These are phyloP conservation scores for Pachydiplax longipennis DNA, from an alignment of 2,888 invertebrate species.

Conservation along the genomic window DNA sequence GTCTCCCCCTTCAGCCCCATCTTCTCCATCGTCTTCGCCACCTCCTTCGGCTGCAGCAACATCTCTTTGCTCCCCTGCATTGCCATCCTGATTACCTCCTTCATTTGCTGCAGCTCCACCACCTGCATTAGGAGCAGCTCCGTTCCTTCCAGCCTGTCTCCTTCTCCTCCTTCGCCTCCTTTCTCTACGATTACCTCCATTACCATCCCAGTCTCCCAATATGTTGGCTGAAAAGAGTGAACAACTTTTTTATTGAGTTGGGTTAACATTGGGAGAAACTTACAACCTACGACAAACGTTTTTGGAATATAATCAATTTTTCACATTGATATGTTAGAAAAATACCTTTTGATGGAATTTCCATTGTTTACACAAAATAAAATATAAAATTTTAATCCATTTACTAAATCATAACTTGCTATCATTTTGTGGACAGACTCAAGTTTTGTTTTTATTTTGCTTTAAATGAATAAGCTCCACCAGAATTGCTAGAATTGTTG, in stretches of 20 bases:
- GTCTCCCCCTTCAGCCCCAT: conserved; percentile 53
- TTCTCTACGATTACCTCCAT: background rate
- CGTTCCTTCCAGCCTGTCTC: conserved; percentile 40
- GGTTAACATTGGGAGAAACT: too few species aligned
- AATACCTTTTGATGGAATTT: too few species aligned
- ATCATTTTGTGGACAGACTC: too few species aligned
- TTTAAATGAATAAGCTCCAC: too few species aligned
- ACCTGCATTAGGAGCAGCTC: conserved; percentile 33
- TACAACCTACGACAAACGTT: too few species aligned
- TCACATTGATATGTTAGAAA: too few species aligned
- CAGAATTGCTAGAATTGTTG: too few species aligned
- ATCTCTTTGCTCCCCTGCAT: background rate
- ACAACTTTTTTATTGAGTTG: background rate
- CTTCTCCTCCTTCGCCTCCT: conserved; percentile 4
- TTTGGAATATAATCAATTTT: too few species aligned
- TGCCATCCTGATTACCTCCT: conserved; percentile 32
- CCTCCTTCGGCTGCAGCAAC: conserved; percentile 11
- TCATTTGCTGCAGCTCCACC: conserved; percentile 2
- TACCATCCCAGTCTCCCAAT: conserved; percentile 7
- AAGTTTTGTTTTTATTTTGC: too few species aligned
- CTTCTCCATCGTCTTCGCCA: conserved; percentile 52
- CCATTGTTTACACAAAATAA: too few species aligned
- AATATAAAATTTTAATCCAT: too few species aligned
- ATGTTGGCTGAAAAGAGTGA: background rate
- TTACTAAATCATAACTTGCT: too few species aligned